Conservation (phyloP, 2,888 invertebrate species). For the Troides helena region DNA sequence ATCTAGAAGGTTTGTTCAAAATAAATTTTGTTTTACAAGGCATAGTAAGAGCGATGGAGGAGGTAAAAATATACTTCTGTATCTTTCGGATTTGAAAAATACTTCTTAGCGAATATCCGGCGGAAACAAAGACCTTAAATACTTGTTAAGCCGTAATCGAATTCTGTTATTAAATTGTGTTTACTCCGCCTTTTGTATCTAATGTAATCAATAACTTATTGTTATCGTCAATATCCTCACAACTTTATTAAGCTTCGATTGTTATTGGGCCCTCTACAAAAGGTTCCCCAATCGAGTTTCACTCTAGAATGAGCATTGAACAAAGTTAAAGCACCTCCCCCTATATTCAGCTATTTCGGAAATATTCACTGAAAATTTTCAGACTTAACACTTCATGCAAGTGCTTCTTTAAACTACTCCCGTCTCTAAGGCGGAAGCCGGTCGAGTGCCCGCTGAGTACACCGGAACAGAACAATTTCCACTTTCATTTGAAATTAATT, state of each 20-base stretch:
- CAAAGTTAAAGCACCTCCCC: conserved; percentile 22
- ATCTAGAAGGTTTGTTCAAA: too few species aligned
- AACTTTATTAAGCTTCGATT: conserved; percentile 26
- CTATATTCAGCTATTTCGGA: conserved; percentile 18
- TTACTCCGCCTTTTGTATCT: not conserved
- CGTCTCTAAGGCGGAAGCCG: conserved; percentile 4
- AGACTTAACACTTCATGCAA: conserved; percentile 18
- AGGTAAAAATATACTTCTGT: too few species aligned
- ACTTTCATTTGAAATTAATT: not conserved
- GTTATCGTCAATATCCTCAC: conserved; percentile 14
- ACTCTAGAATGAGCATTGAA: conserved; percentile 31
- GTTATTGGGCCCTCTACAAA: conserved; percentile 22
- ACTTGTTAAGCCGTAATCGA: not conserved
- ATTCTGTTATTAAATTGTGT: not conserved
- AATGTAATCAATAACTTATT: conserved; percentile 9
- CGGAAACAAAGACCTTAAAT: too few species aligned
- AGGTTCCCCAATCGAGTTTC: conserved; percentile 31
- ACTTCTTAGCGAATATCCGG: too few species aligned
- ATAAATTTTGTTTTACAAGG: too few species aligned
- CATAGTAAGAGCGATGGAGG: too few species aligned
- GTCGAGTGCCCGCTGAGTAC: conserved; percentile 4
- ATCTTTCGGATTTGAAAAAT: too few species aligned
- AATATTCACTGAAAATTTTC: conserved; percentile 21
- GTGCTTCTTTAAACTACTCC: conserved; percentile 13
- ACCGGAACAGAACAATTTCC: not conserved